phyloP scores from a whole-genome alignment of 2,797 vertebrate species.

The Megaceryle alcyon region DNA sequence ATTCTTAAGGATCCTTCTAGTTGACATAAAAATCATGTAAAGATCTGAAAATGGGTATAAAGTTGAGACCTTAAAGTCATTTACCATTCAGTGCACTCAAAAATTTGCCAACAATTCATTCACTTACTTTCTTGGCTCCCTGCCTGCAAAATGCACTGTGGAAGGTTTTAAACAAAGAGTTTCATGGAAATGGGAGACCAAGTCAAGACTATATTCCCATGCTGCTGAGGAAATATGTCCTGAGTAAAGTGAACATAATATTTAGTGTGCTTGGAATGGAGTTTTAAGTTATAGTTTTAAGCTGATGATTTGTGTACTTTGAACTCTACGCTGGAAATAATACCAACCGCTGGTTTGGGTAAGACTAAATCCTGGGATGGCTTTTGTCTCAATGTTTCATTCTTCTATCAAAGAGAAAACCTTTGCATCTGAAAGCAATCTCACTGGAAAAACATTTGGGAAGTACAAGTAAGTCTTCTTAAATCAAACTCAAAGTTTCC shows the following conservation, averaged over 20 bases:
- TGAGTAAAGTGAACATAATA: neutral
- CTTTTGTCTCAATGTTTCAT: neutral
- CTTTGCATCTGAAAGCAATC: neutral
- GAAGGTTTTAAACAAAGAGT: conserved; percentile 12
- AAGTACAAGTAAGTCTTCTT: neutral
- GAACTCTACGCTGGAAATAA: conserved; percentile 23
- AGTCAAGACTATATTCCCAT: neutral
- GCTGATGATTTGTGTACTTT: conserved; percentile 3
- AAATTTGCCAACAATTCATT: conserved; percentile 2
- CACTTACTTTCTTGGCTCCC: neutral
- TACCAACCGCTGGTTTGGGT: neutral
- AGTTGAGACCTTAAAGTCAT: neutral
- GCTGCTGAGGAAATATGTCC: neutral
- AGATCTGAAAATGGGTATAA: neutral
- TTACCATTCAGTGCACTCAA: neutral
- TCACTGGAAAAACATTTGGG: neutral
- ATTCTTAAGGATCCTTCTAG: neutral
- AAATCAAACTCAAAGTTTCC: neutral
- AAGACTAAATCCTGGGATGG: neutral
- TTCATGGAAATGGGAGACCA: neutral
- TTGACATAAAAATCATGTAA: conserved; percentile 3
- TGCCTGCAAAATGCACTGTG: neutral
- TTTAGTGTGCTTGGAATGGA: neutral
- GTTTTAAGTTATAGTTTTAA: neutral
- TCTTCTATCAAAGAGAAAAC: neutral